Percentiles rank a stretch among this genome's conserved stretches.
Conservation (phyloP, 2,888 invertebrate species). For the Didymodactylos carnosus region DNA sequence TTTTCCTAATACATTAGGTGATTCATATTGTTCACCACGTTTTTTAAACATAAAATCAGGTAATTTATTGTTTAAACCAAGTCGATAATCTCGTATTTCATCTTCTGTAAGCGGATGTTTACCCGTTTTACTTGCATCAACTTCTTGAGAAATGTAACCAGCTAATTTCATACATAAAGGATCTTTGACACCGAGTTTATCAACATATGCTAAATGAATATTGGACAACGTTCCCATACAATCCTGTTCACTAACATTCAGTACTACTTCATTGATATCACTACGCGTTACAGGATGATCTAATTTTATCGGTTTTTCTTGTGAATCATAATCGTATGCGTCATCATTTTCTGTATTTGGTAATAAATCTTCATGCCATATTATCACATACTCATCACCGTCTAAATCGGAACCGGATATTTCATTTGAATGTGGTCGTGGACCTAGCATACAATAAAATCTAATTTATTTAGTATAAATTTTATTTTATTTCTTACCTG, state of each 20-base stretch:
- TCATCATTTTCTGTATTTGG: not conserved
- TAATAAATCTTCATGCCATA: not conserved
- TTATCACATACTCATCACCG: not conserved
- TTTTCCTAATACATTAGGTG: not conserved
- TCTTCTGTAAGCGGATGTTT: not conserved
- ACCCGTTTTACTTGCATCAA: not conserved
- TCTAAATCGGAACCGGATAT: not conserved
- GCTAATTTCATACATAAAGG: not conserved
- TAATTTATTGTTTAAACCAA: not conserved
- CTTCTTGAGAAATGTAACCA: not conserved
- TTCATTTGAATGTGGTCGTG: not conserved
- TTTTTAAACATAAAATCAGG: not conserved
- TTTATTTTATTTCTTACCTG: too few relatives aligned
- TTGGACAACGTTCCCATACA: not conserved
- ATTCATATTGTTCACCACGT: not conserved
- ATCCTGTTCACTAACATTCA: not conserved
- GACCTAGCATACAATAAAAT: too few relatives aligned
- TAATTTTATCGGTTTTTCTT: not conserved
- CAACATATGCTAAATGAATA: not conserved
- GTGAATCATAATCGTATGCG: not conserved
- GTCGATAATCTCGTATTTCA: not conserved
- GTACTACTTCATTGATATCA: not conserved
- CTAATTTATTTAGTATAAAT: too few relatives aligned
- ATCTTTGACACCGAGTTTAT: not conserved
- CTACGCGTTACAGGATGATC: not conserved